Conservation (phyloP, 1,140 invertebrate genomes). For the Leptinotarsa defecta region DNA sequence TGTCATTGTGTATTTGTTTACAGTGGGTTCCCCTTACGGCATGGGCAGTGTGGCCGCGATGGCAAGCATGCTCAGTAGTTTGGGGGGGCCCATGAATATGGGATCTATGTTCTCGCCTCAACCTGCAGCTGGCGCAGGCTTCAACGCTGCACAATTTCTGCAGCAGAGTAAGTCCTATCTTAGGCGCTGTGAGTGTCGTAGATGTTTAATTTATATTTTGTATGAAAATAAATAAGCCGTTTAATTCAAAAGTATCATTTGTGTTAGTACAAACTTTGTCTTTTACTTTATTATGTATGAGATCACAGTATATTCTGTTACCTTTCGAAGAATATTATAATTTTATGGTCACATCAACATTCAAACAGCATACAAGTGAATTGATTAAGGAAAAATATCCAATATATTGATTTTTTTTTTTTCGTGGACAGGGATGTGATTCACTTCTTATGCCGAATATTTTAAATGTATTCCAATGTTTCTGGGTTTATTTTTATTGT, state of each 20-base stretch:
- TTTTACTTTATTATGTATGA: too few relatives aligned
- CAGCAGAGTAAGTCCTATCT: conserved; percentile 73
- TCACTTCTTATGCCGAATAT: too few relatives aligned
- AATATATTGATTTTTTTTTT: too few relatives aligned
- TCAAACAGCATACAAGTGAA: too few relatives aligned
- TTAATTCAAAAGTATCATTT: conserved; percentile 1
- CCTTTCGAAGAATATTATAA: too few relatives aligned
- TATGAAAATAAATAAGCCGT: background rate
- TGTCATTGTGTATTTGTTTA: conserved; percentile 24
- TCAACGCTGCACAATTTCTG: conserved; percentile 73
- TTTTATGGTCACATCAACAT: too few relatives aligned
- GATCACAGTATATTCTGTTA: too few relatives aligned
- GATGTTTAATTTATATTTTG: background rate
- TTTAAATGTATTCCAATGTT: too few relatives aligned
- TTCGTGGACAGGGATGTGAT: too few relatives aligned
- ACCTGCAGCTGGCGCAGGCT: conserved; percentile 57
- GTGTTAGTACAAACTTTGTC: too few relatives aligned
- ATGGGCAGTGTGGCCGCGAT: conserved; percentile 54
- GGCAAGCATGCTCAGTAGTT: conserved; percentile 54
- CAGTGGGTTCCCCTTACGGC: conserved; percentile 52
- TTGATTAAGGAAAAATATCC: too few relatives aligned
- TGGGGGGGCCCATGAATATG: conserved; percentile 51
- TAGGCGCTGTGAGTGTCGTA: conserved; percentile 40
- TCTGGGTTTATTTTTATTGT: too few relatives aligned
- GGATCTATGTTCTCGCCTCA: conserved; percentile 49